Evolutionary conservation across 2,888 invertebrate species (phyloP), one percentile per base, ranked within the genome.

Genomic region (Oxystoma pomonae): DNA sequence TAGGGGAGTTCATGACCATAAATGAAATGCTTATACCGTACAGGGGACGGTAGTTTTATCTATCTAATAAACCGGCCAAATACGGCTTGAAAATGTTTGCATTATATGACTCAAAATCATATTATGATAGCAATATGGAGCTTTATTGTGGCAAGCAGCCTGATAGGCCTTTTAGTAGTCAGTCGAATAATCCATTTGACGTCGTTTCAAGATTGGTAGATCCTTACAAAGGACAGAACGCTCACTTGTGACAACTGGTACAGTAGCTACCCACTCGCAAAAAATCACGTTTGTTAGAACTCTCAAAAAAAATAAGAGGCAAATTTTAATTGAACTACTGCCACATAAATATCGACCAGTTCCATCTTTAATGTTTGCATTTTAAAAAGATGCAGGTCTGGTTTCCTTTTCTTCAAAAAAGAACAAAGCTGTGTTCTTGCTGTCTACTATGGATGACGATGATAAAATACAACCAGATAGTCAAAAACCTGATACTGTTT

Each of bases 1-100:
- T 50, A 16, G 60, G 67, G 2, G 59, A 63, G 20, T 57, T 58
- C 59, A 16, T 62, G 22, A 67, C 60, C 3, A 63, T 67, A n/a
- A 59, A 65, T 49, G 66, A 65, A 50, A 64, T 57, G 18, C 21
- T 67, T 17, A n/a, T 61, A 49, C 51, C 59, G 12, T 63, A 57
- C 21, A 18, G 61, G 49, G 65, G 64, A 53, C 57, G 65, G n/a
- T n/a, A n/a, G n/a, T n/a, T n/a, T n/a, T n/a, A n/a, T n/a, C n/a
- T 68, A 1, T 68, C 71, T 1, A 69, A 64, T 19, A 73, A 70
- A 64, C 68, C 71, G 20, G 70, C 66, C 2, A 70, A 70, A 60
- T 71, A 72, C 62, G 71, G 69, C 16, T 61, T 72, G 5, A 71
- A 71, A 65, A 51, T 71, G 19, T 72, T 68, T 65, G 66, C 65